Evolutionary conservation across 2,888 invertebrate species (phyloP).

Genomic region (Oscheius onirici): DNA sequence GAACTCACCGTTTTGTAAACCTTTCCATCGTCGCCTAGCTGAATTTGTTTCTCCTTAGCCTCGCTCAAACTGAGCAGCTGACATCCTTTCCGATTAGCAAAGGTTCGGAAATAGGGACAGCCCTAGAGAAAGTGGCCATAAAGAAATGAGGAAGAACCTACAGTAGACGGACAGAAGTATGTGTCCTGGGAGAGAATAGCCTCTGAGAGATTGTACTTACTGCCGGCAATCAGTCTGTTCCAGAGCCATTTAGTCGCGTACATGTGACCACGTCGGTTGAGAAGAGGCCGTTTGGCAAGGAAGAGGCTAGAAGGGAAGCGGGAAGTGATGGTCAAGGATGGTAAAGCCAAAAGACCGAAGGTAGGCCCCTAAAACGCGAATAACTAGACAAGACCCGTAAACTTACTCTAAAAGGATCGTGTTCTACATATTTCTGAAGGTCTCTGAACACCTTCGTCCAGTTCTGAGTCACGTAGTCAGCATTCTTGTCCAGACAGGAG

Average conservation of each 20-base stretch:
- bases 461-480: slow-evolving; percentile 52
- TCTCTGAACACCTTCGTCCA: slow-evolving; percentile 54
- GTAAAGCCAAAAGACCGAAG: slow-evolving; percentile 65
- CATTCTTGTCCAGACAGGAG: slow-evolving; percentile 58
- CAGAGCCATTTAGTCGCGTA: slow-evolving; percentile 70
- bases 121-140: slow-evolving; percentile 42
- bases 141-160: slow-evolving; percentile 6
- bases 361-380: slow-evolving; percentile 53
- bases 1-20: slow-evolving; percentile 43
- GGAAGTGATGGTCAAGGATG: slow-evolving; percentile 68
- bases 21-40: slow-evolving; percentile 33
- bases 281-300: slow-evolving; percentile 54
- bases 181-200: slow-evolving; percentile 67
- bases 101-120: slow-evolving; percentile 68
- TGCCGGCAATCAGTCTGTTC: slow-evolving; percentile 69
- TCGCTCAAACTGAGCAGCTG: slow-evolving; percentile 55
- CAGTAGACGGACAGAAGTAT: slow-evolving; percentile 61
- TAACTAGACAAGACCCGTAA: neutral
- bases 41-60: slow-evolving; percentile 40
- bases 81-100: slow-evolving; percentile 61
- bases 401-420: slow-evolving; percentile 20
- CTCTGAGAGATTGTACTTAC: slow-evolving; percentile 65
- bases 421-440: slow-evolving; percentile 46
- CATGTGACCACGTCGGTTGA: slow-evolving; percentile 65
- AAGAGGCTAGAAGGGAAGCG: slow-evolving; percentile 66